Conservation (phyloP, 1,140 invertebrate genomes). For the Pinna nobilis region DNA sequence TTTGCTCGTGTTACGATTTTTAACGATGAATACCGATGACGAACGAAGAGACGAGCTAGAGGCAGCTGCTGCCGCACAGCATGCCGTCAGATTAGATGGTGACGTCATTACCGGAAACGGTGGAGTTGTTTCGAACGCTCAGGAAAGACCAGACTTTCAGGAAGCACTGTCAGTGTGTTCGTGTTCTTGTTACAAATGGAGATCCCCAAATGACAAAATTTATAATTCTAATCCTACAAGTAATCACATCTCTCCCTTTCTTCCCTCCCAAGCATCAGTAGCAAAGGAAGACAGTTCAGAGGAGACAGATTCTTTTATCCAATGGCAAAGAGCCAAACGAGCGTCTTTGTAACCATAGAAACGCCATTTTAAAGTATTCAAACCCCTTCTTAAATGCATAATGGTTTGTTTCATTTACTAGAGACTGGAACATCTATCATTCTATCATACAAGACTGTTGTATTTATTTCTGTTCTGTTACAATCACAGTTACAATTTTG, state of each 20-base stretch:
- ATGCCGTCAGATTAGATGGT: slow-evolving; percentile 89
- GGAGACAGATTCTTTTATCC: slow-evolving; percentile 34
- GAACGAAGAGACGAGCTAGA: slow-evolving; percentile 93
- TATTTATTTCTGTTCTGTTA: too few species aligned
- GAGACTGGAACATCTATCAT: too few species aligned
- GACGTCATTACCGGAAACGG: slow-evolving; percentile 89
- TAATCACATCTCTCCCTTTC: slow-evolving; percentile 35
- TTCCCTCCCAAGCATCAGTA: neutral
- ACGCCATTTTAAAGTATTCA: too few species aligned
- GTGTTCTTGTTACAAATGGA: slow-evolving; percentile 83
- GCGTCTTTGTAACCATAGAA: slow-evolving; percentile 28
- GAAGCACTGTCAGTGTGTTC: slow-evolving; percentile 87
- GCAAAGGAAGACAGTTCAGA: slow-evolving; percentile 29
- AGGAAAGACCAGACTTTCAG: slow-evolving; percentile 75
- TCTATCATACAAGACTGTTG: too few species aligned
- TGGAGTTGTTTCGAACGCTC: slow-evolving; percentile 72
- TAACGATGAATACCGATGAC: slow-evolving; percentile 98
- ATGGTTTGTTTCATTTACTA: too few species aligned
- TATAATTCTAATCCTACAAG: slow-evolving; percentile 28
- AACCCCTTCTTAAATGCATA: too few species aligned
- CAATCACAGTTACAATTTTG: too few species aligned
- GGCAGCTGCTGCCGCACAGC: slow-evolving; percentile 83
- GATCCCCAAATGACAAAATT: slow-evolving; percentile 45
- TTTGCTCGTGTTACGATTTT: slow-evolving; percentile 96
- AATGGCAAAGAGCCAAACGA: slow-evolving; percentile 42